Percentiles rank a stretch among this genome's conserved stretches.
These are phyloP conservation scores for Acleris literana DNA, from an alignment of 2,888 invertebrate species.

Conservation along the genomic window DNA sequence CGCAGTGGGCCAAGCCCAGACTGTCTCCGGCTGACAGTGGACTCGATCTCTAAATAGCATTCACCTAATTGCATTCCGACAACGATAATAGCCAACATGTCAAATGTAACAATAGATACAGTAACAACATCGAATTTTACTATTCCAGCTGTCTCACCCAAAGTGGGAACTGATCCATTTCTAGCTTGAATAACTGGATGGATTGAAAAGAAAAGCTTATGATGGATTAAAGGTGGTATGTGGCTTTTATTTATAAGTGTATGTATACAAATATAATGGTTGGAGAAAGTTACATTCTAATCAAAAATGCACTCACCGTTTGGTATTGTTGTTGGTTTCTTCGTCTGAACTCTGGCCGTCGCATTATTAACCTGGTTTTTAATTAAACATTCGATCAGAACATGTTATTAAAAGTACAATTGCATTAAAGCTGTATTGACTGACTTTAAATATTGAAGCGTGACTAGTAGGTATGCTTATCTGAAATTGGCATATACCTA, in stretches of 20 bases:
- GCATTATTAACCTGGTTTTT: slow-evolving; percentile 98
- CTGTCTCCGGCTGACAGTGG: slow-evolving; percentile 73
- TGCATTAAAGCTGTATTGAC: slow-evolving; percentile 46
- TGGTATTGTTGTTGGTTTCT: slow-evolving; percentile 96
- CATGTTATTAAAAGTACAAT: slow-evolving; percentile 44
- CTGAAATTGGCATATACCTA: too few species aligned
- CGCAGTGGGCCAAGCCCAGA: slow-evolving; percentile 45
- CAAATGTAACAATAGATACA: slow-evolving; percentile 58
- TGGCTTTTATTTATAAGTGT: not conserved
- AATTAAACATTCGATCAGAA: slow-evolving; percentile 66
- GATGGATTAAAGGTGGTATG: slow-evolving; percentile 61
- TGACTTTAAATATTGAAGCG: slow-evolving; percentile 49
- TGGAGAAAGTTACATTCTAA: not conserved
- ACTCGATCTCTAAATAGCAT: slow-evolving; percentile 78
- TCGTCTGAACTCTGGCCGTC: slow-evolving; percentile 99
- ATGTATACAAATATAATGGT: not conserved
- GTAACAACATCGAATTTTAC: slow-evolving; percentile 76
- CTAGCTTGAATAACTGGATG: slow-evolving; percentile 86
- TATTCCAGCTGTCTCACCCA: slow-evolving; percentile 84
- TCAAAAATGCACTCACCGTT: slow-evolving; percentile 87
- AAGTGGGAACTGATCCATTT: slow-evolving; percentile 85
- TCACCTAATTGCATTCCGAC: slow-evolving; percentile 80
- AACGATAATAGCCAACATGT: slow-evolving; percentile 77
- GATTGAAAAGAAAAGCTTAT: slow-evolving; percentile 75
- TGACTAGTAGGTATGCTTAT: not conserved